These are phyloP conservation scores for Periplaneta americana DNA, from an alignment of 1,140 invertebrate genomes.

Conservation along the genomic window DNA sequence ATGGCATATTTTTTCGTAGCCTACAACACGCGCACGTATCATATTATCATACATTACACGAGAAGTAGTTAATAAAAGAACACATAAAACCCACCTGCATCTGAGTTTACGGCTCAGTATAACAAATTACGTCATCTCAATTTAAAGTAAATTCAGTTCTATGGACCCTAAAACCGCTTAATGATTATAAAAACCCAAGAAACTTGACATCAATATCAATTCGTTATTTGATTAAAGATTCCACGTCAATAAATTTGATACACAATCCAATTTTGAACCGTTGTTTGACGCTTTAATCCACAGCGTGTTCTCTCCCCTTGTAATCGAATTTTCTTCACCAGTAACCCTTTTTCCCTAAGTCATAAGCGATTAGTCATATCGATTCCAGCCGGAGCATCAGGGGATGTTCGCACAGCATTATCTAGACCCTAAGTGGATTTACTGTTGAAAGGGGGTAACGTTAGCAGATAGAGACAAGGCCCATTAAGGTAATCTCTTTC, in stretches of 20 bases:
- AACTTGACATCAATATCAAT: not conserved
- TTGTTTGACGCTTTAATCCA: not conserved
- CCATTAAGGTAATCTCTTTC: too few species aligned
- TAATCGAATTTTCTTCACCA: not conserved
- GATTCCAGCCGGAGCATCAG: not conserved
- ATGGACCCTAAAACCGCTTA: not conserved
- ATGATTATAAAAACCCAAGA: not conserved
- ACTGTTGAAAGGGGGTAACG: too few species aligned
- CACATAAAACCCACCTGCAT: not conserved
- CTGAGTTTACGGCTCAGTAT: not conserved
- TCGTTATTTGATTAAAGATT: not conserved
- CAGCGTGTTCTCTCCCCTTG: not conserved
- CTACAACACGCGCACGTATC: too few species aligned
- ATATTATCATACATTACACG: not conserved
- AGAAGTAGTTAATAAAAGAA: not conserved
- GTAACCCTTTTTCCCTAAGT: not conserved
- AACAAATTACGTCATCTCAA: not conserved
- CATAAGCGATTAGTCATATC: not conserved
- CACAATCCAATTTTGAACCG: not conserved
- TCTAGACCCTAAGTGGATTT: too few species aligned
- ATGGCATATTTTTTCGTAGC: too few species aligned
- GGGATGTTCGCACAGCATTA: too few species aligned
- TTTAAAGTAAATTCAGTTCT: not conserved
- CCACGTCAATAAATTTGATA: not conserved
- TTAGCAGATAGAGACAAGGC: too few species aligned